Evolutionary conservation across 2,888 invertebrate species (phyloP).

Genomic region (Bellardia pandia): DNA sequence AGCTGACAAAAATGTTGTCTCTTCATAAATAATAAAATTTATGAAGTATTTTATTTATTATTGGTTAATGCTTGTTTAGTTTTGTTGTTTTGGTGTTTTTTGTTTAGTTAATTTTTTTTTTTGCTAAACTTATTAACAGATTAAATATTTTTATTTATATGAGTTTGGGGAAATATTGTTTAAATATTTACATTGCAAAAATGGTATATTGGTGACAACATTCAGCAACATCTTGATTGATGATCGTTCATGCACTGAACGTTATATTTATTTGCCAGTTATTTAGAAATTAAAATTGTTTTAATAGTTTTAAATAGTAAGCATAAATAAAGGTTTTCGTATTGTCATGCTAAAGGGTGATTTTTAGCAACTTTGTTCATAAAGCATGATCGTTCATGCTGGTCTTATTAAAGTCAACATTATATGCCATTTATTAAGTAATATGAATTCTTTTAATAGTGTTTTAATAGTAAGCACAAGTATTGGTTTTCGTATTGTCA

Average conservation of each 20-base stretch:
- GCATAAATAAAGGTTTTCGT: neutral
- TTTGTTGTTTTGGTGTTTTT: conserved; percentile 18
- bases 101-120: neutral
- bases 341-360: neutral
- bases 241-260: neutral
- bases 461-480: no score
- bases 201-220: conserved; percentile 39
- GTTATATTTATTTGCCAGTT: neutral
- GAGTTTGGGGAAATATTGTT: conserved; percentile 18
- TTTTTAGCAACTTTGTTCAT: no score
- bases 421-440: no score
- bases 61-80: conserved; percentile 43
- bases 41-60: conserved; percentile 59
- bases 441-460: no score
- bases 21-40: conserved; percentile 36
- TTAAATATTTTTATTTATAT: conserved; percentile 45
- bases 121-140: conserved; percentile 9
- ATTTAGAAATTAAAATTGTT: neutral
- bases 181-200: conserved; percentile 42
- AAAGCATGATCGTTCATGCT: no score
- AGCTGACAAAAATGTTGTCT: neutral
- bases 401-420: no score
- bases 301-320: neutral
- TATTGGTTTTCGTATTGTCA: no score
- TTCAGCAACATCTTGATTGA: conserved; percentile 45